A percentile compares a stretch with the other conserved stretches of the same genome.
Evolutionary conservation across 2,888 invertebrate species (phyloP).

Genomic region (Pristionchus mayeri): DNA sequence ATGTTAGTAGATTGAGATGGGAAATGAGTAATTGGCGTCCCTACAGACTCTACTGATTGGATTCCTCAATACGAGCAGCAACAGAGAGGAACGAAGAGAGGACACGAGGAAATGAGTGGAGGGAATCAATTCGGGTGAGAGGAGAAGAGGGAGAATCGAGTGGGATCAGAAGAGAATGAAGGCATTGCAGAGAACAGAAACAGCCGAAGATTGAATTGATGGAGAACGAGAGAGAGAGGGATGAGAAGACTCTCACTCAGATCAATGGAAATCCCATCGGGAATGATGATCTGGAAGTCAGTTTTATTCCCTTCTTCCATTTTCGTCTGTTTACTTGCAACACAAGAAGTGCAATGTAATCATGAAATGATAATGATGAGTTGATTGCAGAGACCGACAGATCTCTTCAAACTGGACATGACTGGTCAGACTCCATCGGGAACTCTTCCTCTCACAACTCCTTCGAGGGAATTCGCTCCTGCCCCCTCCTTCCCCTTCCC

Average conservation of each 20-base stretch:
- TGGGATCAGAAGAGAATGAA: neutral
- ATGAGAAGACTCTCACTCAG: constrained; percentile 44
- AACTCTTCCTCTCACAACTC: constrained; percentile 40
- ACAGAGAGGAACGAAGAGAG: constrained; percentile 13
- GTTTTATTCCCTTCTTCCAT: neutral
- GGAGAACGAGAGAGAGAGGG: neutral
- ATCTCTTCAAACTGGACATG: neutral
- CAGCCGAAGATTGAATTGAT: constrained; percentile 2
- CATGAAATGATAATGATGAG: neutral
- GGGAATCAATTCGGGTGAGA: neutral
- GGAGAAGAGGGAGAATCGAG: too few species aligned
- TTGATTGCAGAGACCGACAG: constrained; percentile 28
- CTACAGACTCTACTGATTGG: constrained; percentile 43
- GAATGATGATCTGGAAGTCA: constrained; percentile 37
- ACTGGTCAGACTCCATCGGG: neutral
- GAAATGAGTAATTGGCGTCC: neutral
- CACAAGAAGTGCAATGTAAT: neutral
- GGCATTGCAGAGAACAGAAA: neutral
- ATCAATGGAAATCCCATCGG: too few species aligned
- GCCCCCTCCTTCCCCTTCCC: constrained; percentile 14
- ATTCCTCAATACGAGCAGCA: constrained; percentile 36
- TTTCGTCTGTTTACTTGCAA: too few species aligned
- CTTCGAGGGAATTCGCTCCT: constrained; percentile 36
- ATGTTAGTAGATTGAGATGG: neutral
- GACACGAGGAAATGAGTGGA: constrained; percentile 31